A percentile compares a stretch with the other conserved stretches of the same genome.
phyloP scores from a whole-genome alignment of 2,797 vertebrate species.

The Bufotes viridis region DNA sequence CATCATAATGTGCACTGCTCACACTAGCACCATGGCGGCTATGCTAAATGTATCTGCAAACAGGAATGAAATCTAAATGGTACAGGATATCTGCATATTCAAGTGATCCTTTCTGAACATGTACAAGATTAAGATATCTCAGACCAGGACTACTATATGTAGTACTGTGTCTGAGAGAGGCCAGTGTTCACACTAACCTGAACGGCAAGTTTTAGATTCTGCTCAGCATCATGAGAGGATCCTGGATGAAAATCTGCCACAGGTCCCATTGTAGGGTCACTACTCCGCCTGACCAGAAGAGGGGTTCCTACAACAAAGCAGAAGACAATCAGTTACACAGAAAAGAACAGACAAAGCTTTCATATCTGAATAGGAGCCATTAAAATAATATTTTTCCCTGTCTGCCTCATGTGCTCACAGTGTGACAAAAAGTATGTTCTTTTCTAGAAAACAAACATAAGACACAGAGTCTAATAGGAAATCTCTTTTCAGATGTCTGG shows the following conservation, averaged over 20 bases:
- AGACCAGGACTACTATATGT: neutral
- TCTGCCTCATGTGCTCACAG: conserved; percentile 22
- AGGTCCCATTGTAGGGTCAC: conserved; percentile 74
- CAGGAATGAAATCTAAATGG: no score
- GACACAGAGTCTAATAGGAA: conserved; percentile 26
- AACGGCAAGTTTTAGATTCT: conserved; percentile 68
- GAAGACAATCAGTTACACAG: conserved; percentile 59
- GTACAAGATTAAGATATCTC: neutral
- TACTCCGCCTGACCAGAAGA: conserved; percentile 80
- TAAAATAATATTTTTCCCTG: conserved; percentile 27
- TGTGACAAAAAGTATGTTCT: conserved; percentile 7
- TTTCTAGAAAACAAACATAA: conserved; percentile 48
- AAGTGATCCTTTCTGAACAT: no score
- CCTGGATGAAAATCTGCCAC: conserved; percentile 69
- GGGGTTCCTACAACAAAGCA: conserved; percentile 74
- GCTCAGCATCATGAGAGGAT: conserved; percentile 68
- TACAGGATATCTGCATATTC: no score
- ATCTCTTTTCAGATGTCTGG: conserved; percentile 54
- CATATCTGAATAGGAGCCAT: neutral
- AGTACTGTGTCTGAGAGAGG: neutral
- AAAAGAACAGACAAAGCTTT: neutral
- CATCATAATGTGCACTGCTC: no score
- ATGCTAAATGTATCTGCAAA: no score
- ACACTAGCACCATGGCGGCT: no score
- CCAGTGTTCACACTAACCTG: conserved; percentile 74